A percentile compares a stretch with the other conserved stretches of the same genome.
Evolutionary conservation across 2,797 vertebrate genomes (phyloP).

Genomic region (Gadopsis marmoratus): DNA sequence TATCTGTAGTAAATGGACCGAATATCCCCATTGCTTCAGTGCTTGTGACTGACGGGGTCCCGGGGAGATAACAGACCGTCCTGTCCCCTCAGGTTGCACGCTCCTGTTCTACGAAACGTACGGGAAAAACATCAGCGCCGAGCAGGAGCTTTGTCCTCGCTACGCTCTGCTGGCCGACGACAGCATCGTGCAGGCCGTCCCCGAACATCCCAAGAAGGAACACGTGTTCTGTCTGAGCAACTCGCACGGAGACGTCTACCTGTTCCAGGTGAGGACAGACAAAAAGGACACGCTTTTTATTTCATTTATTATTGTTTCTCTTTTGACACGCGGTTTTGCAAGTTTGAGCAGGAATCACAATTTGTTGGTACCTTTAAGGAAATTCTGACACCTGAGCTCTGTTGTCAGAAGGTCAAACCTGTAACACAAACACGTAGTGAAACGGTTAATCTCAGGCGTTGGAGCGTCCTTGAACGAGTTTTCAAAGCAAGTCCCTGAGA

Average conservation of each 20-base stretch:
- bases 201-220: conserved; percentile 94
- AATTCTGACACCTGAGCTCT: too few species aligned
- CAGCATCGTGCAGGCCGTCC: conserved; percentile 93
- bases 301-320: background rate
- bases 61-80: background rate
- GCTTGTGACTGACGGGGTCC: too few species aligned
- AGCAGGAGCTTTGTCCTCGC: conserved; percentile 85
- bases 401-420: too few species aligned
- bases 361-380: background rate
- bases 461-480: conserved; percentile 11
- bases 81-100: conserved; percentile 86
- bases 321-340: background rate
- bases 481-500: background rate
- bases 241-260: conserved; percentile 91
- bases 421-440: too few species aligned
- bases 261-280: conserved; percentile 90
- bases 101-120: conserved; percentile 93
- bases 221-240: conserved; percentile 97
- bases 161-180: conserved; percentile 90
- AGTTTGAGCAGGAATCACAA: background rate
- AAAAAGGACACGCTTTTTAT: too few species aligned
- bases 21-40: too few species aligned
- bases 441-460: too few species aligned
- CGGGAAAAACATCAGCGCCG: conserved; percentile 80
- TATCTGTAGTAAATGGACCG: too few species aligned